Evolutionary conservation across 2,113 vertebrate species (phyloP).

Genomic region (Oreochromis spilurus): DNA sequence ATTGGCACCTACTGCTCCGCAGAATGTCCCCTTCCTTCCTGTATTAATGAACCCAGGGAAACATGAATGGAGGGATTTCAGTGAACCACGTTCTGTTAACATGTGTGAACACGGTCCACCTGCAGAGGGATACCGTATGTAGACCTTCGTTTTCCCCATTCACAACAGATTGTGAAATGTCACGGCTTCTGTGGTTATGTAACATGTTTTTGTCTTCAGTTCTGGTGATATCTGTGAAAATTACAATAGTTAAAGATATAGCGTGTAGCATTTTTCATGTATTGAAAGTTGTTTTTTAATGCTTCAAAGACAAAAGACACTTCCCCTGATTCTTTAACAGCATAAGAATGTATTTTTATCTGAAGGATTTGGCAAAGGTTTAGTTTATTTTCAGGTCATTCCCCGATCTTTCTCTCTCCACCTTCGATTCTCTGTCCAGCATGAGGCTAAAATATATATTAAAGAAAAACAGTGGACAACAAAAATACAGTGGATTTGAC

Average conservation of each 20-base stretch:
- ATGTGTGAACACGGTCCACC: background rate
- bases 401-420: background rate
- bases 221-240: background rate
- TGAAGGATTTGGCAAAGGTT: background rate
- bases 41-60: slow-evolving; percentile 46
- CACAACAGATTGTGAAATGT: background rate
- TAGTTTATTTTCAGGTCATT: background rate
- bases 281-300: background rate
- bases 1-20: slow-evolving; percentile 65
- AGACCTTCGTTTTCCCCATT: background rate
- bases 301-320: background rate
- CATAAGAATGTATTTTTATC: background rate
- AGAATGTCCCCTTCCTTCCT: slow-evolving; percentile 61
- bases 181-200: background rate
- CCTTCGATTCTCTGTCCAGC: background rate
- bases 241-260: background rate
- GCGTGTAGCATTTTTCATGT: background rate
- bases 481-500: background rate
- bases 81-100: slow-evolving; percentile 10
- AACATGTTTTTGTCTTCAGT: background rate
- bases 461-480: background rate
- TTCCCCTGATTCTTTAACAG: background rate
- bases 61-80: slow-evolving; percentile 49
- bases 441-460: background rate
- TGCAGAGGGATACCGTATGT: slow-evolving; percentile 9